phyloP scores from a whole-genome alignment of 2,888 invertebrate genomes.

The Ypsolopha sequella region DNA sequence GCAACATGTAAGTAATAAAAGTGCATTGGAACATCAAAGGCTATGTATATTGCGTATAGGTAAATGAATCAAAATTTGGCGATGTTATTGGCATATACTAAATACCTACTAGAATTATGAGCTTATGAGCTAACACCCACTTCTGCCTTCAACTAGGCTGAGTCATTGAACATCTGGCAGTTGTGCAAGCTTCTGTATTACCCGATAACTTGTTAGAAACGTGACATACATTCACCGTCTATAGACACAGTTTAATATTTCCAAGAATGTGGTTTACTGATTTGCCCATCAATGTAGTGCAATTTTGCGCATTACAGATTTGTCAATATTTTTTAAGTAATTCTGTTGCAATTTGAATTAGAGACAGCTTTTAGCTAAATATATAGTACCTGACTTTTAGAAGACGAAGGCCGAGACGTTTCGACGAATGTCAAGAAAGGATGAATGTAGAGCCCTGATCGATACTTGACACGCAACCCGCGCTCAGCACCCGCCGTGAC shows the following conservation, averaged over 20 bases:
- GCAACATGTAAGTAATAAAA: no score
- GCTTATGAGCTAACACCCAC: neutral
- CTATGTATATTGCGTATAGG: neutral
- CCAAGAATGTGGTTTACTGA: no score
- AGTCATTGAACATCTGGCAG: conserved; percentile 1
- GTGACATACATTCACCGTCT: neutral
- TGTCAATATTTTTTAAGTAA: no score
- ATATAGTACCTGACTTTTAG: neutral
- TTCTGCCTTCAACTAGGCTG: neutral
- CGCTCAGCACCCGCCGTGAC: conserved; percentile 49
- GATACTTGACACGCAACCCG: conserved; percentile 60
- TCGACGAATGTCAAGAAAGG: neutral
- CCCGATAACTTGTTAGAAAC: neutral
- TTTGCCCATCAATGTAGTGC: no score
- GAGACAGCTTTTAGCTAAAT: no score
- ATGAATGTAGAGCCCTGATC: conserved; percentile 60
- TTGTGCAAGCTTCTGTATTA: neutral
- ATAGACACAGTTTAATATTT: no score
- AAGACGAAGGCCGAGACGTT: neutral
- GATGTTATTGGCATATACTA: neutral
- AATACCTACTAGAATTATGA: neutral
- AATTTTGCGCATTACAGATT: no score
- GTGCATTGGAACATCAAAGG: no score
- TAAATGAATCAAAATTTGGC: neutral
- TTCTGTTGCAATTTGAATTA: no score